A percentile compares a stretch with the other conserved stretches of the same genome.
Evolutionary conservation across 2,797 vertebrate genomes (phyloP).

Genomic region (Tadarida brasiliensis): DNA sequence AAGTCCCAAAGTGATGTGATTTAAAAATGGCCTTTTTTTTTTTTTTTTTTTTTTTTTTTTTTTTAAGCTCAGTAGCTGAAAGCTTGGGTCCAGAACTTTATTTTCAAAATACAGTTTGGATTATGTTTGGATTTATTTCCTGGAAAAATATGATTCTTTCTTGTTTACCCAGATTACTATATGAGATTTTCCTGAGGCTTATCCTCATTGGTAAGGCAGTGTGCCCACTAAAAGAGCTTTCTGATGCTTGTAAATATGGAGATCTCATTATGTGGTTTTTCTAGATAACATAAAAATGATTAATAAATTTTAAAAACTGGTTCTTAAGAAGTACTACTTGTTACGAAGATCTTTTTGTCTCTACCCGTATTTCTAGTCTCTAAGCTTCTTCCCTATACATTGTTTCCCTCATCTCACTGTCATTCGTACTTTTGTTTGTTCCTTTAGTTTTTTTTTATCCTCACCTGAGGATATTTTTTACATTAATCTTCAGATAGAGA

Average conservation of each 20-base stretch:
- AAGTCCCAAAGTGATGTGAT: neutral
- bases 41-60: neutral
- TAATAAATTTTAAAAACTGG: neutral
- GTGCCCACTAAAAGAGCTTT: neutral
- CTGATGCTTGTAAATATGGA: neutral
- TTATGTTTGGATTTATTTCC: conserved; percentile 63
- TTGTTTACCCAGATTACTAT: neutral
- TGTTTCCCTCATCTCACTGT: neutral
- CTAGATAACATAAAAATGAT: neutral
- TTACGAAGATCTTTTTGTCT: neutral
- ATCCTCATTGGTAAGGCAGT: neutral
- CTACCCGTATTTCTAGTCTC: neutral
- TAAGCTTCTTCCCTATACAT: neutral
- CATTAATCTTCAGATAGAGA: too few relatives aligned
- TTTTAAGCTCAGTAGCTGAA: neutral
- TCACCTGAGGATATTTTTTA: too few relatives aligned
- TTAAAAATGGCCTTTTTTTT: conserved; percentile 22
- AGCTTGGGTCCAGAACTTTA: conserved; percentile 15
- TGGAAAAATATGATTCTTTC: conserved; percentile 40
- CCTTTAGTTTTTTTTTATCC: neutral
- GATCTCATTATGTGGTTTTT: neutral
- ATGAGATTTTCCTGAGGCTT: conserved; percentile 2
- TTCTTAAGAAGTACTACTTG: neutral
- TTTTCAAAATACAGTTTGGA: conserved; percentile 26
- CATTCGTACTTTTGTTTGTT: neutral